Evolutionary conservation across 2,888 invertebrate species (phyloP).

Genomic region (Leucozona laternaria): DNA sequence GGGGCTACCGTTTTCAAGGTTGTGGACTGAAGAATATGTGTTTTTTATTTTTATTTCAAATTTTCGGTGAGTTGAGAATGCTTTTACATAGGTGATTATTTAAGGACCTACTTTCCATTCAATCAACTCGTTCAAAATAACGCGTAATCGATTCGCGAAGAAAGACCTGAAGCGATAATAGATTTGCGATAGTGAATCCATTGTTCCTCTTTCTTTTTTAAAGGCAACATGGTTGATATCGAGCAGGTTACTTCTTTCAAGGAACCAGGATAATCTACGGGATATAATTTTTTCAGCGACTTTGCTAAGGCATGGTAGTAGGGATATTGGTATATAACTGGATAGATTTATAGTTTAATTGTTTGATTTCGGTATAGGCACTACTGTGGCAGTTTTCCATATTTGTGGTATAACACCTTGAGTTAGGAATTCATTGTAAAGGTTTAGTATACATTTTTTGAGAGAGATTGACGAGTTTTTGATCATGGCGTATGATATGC

Average conservation of each 20-base stretch:
- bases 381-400: constrained; percentile 31
- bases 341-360: background rate
- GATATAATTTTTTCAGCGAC: constrained; percentile 31
- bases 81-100: constrained; percentile 28
- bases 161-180: background rate
- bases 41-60: too few species aligned
- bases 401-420: constrained; percentile 25
- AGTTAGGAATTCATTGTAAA: constrained; percentile 1
- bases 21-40: too few species aligned
- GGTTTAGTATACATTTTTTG: constrained; percentile 1
- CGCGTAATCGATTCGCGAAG: background rate
- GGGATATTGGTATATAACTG: constrained; percentile 49
- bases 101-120: constrained; percentile 13
- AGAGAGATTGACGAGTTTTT: constrained; percentile 20
- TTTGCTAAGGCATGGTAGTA: constrained; percentile 41
- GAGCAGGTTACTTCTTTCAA: constrained; percentile 8
- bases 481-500: constrained; percentile 44
- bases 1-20: too few species aligned
- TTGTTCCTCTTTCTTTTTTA: constrained; percentile 15
- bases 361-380: constrained; percentile 30
- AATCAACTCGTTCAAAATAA: background rate
- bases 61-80: background rate
- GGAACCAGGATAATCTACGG: constrained; percentile 5
- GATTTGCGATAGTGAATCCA: constrained; percentile 4
- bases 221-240: background rate